Evolutionary conservation across 2,113 vertebrate species (phyloP).

Genomic region (Anguilla japonica): DNA sequence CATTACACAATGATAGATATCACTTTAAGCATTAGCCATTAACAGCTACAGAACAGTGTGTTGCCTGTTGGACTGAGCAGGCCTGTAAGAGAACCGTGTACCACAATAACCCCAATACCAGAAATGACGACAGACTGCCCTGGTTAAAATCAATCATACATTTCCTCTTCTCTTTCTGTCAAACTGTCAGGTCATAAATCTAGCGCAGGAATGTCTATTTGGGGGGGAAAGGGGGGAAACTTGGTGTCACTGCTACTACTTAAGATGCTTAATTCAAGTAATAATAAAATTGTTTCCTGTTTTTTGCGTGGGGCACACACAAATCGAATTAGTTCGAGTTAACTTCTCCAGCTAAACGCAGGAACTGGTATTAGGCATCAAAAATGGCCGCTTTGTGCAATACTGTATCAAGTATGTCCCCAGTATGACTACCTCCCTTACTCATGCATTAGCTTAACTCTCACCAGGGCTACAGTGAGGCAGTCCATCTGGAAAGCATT

Average conservation of each 20-base stretch:
- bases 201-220: neutral
- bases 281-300: constrained; percentile 70
- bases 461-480: constrained; percentile 11
- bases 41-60: constrained; percentile 43
- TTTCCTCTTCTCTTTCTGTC: constrained; percentile 59
- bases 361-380: constrained; percentile 53
- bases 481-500: constrained; percentile 71
- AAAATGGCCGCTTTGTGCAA: constrained; percentile 63
- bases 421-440: constrained; percentile 74
- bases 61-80: constrained; percentile 30
- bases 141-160: constrained; percentile 55
- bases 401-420: constrained; percentile 57
- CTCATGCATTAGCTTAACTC: constrained; percentile 59
- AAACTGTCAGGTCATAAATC: constrained; percentile 42
- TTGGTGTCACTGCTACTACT: constrained; percentile 55
- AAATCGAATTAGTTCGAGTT: constrained; percentile 8
- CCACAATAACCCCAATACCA: neutral
- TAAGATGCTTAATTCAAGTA: constrained; percentile 61
- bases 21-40: constrained; percentile 66
- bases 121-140: constrained; percentile 44
- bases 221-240: constrained; percentile 42
- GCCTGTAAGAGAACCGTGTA: neutral
- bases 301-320: constrained; percentile 3
- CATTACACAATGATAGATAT: constrained; percentile 20
- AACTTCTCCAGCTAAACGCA: constrained; percentile 27